These are phyloP conservation scores for Steinernema scapterisci DNA, from an alignment of 2,888 invertebrate genomes.

Conservation along the genomic window DNA sequence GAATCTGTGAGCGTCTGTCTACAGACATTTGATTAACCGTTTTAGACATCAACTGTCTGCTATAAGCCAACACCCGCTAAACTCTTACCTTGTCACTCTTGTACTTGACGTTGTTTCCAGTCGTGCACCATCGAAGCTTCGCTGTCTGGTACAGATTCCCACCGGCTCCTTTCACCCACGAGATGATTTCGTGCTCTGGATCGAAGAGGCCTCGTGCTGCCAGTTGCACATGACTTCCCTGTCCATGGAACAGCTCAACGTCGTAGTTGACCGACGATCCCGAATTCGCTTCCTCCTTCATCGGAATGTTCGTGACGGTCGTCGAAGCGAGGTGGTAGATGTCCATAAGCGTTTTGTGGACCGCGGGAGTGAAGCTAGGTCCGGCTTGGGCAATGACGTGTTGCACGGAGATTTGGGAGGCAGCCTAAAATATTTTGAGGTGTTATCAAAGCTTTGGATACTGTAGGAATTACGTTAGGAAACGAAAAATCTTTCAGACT, in stretches of 20 bases:
- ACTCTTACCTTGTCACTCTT: constrained; percentile 19
- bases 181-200: neutral
- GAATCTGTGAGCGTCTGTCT: too few relatives aligned
- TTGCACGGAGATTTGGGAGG: neutral
- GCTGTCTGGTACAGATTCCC: constrained; percentile 7
- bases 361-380: constrained; percentile 19
- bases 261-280: constrained; percentile 97
- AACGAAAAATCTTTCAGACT: neutral
- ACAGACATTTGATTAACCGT: too few relatives aligned
- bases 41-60: too few relatives aligned
- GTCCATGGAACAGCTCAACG: constrained; percentile 87
- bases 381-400: constrained; percentile 8
- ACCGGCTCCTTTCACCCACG: neutral
- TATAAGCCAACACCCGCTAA: too few relatives aligned
- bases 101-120: constrained; percentile 2
- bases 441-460: neutral
- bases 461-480: neutral
- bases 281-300: constrained; percentile 77
- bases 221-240: constrained; percentile 48
- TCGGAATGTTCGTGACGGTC: constrained; percentile 96
- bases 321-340: constrained; percentile 92
- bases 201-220: constrained; percentile 39
- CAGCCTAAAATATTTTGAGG: neutral
- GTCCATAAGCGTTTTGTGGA: constrained; percentile 69
- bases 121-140: neutral